A percentile compares a stretch with the other conserved stretches of the same genome.
phyloP scores from a whole-genome alignment of 2,888 invertebrate genomes.

The Rambutsinella grinnellia region DNA sequence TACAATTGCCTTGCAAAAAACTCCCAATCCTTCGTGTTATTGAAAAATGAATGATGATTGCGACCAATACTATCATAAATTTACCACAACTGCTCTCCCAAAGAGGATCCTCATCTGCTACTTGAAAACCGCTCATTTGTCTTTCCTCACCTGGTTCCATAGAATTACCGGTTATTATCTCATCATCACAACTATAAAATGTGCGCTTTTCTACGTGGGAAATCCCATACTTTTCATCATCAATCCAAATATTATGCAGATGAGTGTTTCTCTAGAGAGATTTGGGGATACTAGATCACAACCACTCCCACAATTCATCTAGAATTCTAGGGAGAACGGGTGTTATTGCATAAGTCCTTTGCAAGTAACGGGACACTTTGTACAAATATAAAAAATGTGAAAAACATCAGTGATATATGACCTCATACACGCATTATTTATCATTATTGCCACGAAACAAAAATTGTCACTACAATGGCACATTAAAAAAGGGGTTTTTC shows the following conservation, averaged over 20 bases:
- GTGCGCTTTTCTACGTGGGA: conserved; percentile 3
- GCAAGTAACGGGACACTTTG: conserved; percentile 29
- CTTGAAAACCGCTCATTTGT: conserved; percentile 19
- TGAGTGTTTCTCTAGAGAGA: neutral
- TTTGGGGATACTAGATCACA: neutral
- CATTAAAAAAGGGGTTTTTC: conserved; percentile 11
- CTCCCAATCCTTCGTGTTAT: too few species aligned
- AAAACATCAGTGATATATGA: too few species aligned
- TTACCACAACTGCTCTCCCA: neutral
- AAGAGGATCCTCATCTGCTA: conserved; percentile 18
- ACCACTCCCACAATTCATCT: too few species aligned
- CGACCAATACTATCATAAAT: neutral
- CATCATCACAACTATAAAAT: conserved; percentile 23
- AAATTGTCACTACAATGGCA: conserved; percentile 9
- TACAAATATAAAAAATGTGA: conserved; percentile 1
- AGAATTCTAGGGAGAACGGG: too few species aligned
- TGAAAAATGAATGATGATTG: neutral
- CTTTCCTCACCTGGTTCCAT: conserved; percentile 28
- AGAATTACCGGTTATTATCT: conserved; percentile 30
- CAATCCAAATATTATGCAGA: neutral
- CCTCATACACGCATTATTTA: too few species aligned
- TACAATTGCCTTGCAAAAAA: too few species aligned
- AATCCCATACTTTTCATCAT: neutral
- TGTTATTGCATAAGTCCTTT: conserved; percentile 25
- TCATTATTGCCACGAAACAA: neutral